phyloP scores from a whole-genome alignment of 2,888 invertebrate genomes.

The Dicyrtomina minuta region DNA sequence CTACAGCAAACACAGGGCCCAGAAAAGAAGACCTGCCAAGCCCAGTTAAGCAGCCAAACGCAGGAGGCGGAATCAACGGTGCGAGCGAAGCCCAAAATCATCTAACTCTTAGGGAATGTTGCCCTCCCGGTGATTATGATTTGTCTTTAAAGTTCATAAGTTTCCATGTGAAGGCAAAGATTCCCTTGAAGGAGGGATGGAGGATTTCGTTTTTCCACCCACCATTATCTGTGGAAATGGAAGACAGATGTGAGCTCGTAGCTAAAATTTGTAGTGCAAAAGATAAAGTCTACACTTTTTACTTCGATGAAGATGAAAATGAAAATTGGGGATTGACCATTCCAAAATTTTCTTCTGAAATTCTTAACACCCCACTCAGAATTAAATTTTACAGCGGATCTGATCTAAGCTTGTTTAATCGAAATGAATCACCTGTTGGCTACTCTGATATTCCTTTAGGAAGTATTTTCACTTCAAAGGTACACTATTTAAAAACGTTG shows the following conservation, averaged over 20 bases:
- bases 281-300: not conserved
- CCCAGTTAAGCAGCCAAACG: no score
- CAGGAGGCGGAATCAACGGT: no score
- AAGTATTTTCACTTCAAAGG: conserved; percentile 5
- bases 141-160: conserved; percentile 1
- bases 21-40: no score
- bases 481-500: no score
- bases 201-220: conserved; percentile 7
- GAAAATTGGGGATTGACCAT: conserved; percentile 22
- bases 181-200: not conserved
- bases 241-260: conserved; percentile 1
- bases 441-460: conserved; percentile 2
- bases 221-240: conserved; percentile 4
- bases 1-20: no score
- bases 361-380: conserved; percentile 12
- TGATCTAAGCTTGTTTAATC: no score
- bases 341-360: conserved; percentile 12
- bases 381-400: not conserved
- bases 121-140: conserved; percentile 12
- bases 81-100: no score
- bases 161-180: not conserved
- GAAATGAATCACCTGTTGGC: not conserved
- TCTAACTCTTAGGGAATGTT: no score
- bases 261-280: not conserved
- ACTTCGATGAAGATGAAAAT: conserved; percentile 12